These are phyloP conservation scores for Cynoglossus semilaevis DNA, from an alignment of 2,113 vertebrate genomes.

Conservation along the genomic window DNA sequence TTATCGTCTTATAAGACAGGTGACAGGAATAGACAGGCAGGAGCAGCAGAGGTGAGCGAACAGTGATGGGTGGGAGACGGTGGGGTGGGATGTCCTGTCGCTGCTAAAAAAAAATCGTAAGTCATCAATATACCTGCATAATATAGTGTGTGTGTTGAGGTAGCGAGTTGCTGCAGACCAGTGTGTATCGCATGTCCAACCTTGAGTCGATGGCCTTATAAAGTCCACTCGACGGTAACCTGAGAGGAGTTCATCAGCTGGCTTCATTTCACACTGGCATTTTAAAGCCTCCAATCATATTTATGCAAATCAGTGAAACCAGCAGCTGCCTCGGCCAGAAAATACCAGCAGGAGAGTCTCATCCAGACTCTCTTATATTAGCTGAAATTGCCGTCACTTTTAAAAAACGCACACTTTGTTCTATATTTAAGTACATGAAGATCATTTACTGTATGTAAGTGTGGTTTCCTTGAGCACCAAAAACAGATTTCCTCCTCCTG, in stretches of 20 bases:
- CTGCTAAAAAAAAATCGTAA: too few relatives aligned
- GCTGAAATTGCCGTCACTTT: not conserved
- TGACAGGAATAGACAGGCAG: too few relatives aligned
- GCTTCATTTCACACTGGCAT: conserved; percentile 56
- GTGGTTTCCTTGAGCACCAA: too few relatives aligned
- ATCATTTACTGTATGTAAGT: too few relatives aligned
- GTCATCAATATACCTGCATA: not conserved
- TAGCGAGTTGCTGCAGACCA: conserved; percentile 15
- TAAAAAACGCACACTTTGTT: not conserved
- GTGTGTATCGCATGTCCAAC: conserved; percentile 10
- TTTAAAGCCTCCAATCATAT: conserved; percentile 56
- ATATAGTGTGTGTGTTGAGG: not conserved
- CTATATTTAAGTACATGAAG: not conserved
- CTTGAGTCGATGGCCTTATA: conserved; percentile 46
- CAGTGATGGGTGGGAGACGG: too few relatives aligned
- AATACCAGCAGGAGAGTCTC: conserved; percentile 1
- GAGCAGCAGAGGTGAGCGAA: too few relatives aligned
- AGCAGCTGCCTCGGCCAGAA: conserved; percentile 18
- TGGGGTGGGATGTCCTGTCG: too few relatives aligned
- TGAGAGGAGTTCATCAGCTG: conserved; percentile 49
- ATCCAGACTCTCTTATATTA: conserved; percentile 8
- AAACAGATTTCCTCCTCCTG: too few relatives aligned
- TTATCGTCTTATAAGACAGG: too few relatives aligned
- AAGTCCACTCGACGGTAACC: conserved; percentile 52
- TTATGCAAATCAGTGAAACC: conserved; percentile 55